Percentiles rank a stretch among this genome's conserved stretches.
Evolutionary conservation across 1,140 invertebrate species (phyloP).

Genomic region (Sarcophaga bullata): DNA sequence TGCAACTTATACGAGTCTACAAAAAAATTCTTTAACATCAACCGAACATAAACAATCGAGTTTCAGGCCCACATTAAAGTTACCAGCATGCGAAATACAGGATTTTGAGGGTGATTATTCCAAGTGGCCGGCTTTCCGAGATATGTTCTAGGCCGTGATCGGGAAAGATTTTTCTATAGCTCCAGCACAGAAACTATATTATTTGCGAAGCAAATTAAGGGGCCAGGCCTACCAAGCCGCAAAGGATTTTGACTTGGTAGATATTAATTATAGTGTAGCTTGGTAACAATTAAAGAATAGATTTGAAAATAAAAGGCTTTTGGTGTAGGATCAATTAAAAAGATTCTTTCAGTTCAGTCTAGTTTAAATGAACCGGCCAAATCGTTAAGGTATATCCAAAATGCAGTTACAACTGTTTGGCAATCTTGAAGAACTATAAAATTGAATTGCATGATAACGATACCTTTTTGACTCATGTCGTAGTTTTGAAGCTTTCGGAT

Average conservation of each 20-base stretch:
- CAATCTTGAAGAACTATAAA: background rate
- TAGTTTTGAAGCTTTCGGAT: background rate
- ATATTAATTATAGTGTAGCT: background rate
- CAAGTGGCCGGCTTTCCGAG: slow-evolving; percentile 13
- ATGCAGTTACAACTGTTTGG: background rate
- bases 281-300: background rate
- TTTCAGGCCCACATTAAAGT: background rate
- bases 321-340: background rate
- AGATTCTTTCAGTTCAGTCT: background rate
- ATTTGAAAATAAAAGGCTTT: background rate
- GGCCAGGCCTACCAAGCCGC: background rate
- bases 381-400: background rate
- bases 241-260: slow-evolving; percentile 14
- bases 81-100: slow-evolving; percentile 1
- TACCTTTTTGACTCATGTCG: background rate
- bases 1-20: too few relatives aligned
- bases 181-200: background rate
- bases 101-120: background rate
- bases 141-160: background rate
- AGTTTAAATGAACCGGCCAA: background rate
- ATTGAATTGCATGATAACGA: too few relatives aligned
- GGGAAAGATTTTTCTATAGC: background rate
- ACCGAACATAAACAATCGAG: background rate
- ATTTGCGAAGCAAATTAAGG: background rate
- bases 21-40: background rate